Percentiles rank a stretch among this genome's conserved stretches.
Evolutionary conservation across 92 coral and sea anemone genomes (phyloP).

Genomic region (Epizoanthus illoricatus): DNA sequence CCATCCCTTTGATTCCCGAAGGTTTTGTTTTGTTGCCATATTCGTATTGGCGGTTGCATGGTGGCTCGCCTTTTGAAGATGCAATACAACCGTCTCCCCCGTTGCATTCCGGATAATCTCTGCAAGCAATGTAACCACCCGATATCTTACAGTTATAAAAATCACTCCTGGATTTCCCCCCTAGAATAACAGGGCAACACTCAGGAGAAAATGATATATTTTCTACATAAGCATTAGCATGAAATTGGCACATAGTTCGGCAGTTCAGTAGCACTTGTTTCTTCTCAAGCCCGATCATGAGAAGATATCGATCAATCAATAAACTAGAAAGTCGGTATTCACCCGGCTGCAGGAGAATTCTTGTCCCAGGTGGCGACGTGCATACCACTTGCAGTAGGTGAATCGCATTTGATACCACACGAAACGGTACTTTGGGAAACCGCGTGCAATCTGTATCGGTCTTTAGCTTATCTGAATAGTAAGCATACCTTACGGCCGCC

Average conservation of each 20-base stretch:
- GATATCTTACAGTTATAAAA: slow-evolving; percentile 59
- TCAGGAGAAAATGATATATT: slow-evolving; percentile 50
- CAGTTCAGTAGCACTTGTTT: slow-evolving; percentile 26
- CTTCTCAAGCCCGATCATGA: slow-evolving; percentile 51
- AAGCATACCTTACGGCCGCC: slow-evolving; percentile 51
- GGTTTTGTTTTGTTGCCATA: slow-evolving; percentile 38
- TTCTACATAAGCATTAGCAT: slow-evolving; percentile 50
- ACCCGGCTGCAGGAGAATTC: slow-evolving; percentile 62
- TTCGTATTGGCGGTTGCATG: slow-evolving; percentile 57
- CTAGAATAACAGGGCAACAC: slow-evolving; percentile 15
- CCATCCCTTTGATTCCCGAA: slow-evolving; percentile 52
- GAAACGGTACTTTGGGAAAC: slow-evolving; percentile 46
- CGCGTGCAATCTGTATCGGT: slow-evolving; percentile 12
- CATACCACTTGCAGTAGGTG: slow-evolving; percentile 26
- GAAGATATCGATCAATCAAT: slow-evolving; percentile 23
- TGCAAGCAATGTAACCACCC: slow-evolving; percentile 59
- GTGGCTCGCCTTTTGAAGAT: slow-evolving; percentile 32
- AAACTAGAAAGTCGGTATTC: slow-evolving; percentile 39
- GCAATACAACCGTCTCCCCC: slow-evolving; percentile 79
- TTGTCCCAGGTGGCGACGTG: slow-evolving; percentile 30
- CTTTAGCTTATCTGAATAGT: slow-evolving; percentile 40
- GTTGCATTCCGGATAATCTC: slow-evolving; percentile 76
- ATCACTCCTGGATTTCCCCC: slow-evolving; percentile 1
- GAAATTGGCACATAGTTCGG: background rate
- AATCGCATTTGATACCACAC: slow-evolving; percentile 41